A percentile compares a stretch with the other conserved stretches of the same genome.
Conservation (phyloP, 2,113 vertebrate genomes). For the Myotis lucifugus region DNA sequence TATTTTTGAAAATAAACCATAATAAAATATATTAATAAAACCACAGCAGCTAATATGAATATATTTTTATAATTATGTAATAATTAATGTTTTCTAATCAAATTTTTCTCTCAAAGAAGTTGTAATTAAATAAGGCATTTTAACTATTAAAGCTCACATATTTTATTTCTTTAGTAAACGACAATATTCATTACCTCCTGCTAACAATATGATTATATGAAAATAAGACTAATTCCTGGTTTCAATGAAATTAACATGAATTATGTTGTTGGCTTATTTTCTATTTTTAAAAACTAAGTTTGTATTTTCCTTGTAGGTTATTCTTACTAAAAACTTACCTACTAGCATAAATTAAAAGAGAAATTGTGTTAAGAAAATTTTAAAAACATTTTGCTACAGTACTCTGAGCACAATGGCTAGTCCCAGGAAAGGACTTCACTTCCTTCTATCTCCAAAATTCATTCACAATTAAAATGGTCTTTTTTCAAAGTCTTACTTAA, state of each 20-base stretch:
- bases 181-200: not conserved
- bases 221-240: constrained; percentile 40
- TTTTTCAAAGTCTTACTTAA: constrained; percentile 47
- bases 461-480: constrained; percentile 43
- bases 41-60: not conserved
- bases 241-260: constrained; percentile 6
- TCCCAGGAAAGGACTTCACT: not conserved
- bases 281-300: constrained; percentile 34
- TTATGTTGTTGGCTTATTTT: not conserved
- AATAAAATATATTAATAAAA: constrained; percentile 41
- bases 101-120: not conserved
- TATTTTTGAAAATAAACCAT: constrained; percentile 13
- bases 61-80: not conserved
- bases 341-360: not conserved
- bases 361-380: constrained; percentile 31
- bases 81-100: constrained; percentile 22
- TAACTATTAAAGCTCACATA: constrained; percentile 14
- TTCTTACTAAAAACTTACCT: constrained; percentile 36
- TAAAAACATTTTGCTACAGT: not conserved
- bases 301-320: constrained; percentile 22
- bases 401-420: not conserved
- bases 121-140: constrained; percentile 44
- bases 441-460: not conserved
- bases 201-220: not conserved
- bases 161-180: constrained; percentile 34